Percentiles rank a stretch among this genome's conserved stretches.
Evolutionary conservation across 2,888 invertebrate species (phyloP).

Genomic region (Eutolmus rufibarbis): DNA sequence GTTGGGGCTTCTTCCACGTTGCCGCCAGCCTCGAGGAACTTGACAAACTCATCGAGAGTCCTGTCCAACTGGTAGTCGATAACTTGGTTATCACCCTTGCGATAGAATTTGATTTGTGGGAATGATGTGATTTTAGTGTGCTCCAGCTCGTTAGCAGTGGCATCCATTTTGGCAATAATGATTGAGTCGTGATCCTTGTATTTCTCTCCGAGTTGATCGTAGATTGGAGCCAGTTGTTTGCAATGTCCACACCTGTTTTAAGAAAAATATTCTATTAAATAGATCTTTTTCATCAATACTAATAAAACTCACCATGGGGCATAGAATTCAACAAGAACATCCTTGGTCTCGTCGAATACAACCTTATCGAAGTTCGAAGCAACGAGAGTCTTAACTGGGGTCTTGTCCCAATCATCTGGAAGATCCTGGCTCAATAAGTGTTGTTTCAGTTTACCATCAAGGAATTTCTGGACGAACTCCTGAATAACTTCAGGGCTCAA

Average conservation of each 20-base stretch:
- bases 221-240: constrained; percentile 96
- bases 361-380: constrained; percentile 96
- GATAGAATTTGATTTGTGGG: constrained; percentile 94
- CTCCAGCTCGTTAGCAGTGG: constrained; percentile 96
- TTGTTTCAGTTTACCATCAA: constrained; percentile 92
- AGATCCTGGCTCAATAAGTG: constrained; percentile 93
- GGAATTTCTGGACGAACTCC: constrained; percentile 86
- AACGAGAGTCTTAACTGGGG: constrained; percentile 90
- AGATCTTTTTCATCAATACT: neutral
- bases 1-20: constrained; percentile 68
- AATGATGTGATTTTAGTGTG: constrained; percentile 93
- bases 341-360: constrained; percentile 84
- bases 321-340: constrained; percentile 98
- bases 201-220: constrained; percentile 94
- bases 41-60: constrained; percentile 89
- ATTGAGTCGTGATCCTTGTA: constrained; percentile 83
- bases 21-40: constrained; percentile 94
- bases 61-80: constrained; percentile 96
- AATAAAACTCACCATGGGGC: constrained; percentile 82
- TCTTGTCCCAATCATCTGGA: constrained; percentile 96
- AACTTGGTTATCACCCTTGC: constrained; percentile 86
- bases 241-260: constrained; percentile 85
- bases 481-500: constrained; percentile 59
- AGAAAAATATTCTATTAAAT: neutral
- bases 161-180: constrained; percentile 98